Evolutionary conservation across 2,797 vertebrate genomes (phyloP), one percentile per base, ranked within the genome.

Genomic region (Eospalax fontanierii): DNA sequence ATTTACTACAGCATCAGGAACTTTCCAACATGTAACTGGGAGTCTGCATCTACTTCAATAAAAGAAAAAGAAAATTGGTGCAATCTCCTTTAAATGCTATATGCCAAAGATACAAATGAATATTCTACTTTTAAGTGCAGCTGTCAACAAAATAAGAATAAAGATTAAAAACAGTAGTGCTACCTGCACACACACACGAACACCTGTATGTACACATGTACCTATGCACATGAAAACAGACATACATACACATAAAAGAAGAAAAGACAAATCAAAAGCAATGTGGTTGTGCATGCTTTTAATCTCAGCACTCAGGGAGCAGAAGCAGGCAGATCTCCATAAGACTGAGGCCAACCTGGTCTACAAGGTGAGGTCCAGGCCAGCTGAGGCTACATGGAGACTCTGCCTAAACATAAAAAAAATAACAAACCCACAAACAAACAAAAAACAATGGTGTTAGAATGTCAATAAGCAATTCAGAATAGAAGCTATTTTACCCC

Each of bases 131-230:
- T 86, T 30, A 73, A 89, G 38, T 59, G 28, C 11, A 86, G 54
- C 33, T 33, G 54, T 74, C 75, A 76, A 92, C 22, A 94, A 92
- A 95, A 59, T 66, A 90, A 63, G 33, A 33, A 30, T 9, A 91
- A 15, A 76, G 78, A 94, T 97, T 78, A 38, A 90, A 95, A 97
- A 73, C 1, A 66, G 57, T 18, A 46, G 91, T 71, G 7, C 40
- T 91, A 91, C 24, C 10, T 30, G 6, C 2, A 30, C 30, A 76
- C 75, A 46, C 57, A 61, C n/a, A 59, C 11, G 26, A n/a, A 26
- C n/a, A 61, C 22, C 50, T 54, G 50, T 54, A 15, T 9, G 12
- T 54, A 79, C 21, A 57, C 18, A 10, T 22, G 54, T 4, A 54
- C 46, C 26, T 38, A 75, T 28, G 10, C 33, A 24, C 50, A 59